Conservation (phyloP, 2,888 invertebrate genomes). For the Polydrusus pterygomalis region DNA sequence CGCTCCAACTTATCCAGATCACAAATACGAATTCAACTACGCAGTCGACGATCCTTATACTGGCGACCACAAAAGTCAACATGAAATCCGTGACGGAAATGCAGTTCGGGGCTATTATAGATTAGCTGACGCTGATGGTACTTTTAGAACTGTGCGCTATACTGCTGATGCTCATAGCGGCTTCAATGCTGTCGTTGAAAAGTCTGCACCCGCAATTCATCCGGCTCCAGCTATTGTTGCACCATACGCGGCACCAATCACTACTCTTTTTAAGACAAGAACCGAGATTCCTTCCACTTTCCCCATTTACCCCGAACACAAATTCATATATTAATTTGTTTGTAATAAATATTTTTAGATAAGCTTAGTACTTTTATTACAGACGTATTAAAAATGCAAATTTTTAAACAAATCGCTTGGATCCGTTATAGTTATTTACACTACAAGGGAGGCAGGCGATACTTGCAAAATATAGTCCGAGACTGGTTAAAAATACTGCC, state of each 20-base stretch:
- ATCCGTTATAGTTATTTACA: too few species aligned
- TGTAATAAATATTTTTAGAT: too few species aligned
- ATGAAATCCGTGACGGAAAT: constrained; percentile 75
- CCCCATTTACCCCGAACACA: too few species aligned
- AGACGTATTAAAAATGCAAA: too few species aligned
- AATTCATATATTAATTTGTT: too few species aligned
- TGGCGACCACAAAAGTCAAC: constrained; percentile 74
- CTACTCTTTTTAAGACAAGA: background rate
- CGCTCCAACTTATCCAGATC: background rate
- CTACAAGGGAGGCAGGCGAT: too few species aligned
- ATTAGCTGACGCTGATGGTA: constrained; percentile 71
- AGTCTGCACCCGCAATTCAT: constrained; percentile 75
- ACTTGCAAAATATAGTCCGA: too few species aligned
- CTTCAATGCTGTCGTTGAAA: constrained; percentile 82
- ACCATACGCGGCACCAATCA: background rate
- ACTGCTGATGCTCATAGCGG: constrained; percentile 79
- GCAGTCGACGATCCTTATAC: constrained; percentile 78
- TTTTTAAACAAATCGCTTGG: too few species aligned
- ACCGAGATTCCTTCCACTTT: too few species aligned
- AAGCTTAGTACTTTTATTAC: too few species aligned
- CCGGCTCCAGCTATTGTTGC: background rate
- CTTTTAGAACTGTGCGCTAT: constrained; percentile 76
- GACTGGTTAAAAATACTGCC: too few species aligned
- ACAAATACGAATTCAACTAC: constrained; percentile 78
- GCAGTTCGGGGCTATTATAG: constrained; percentile 77